Evolutionary conservation across 2,797 vertebrate genomes (phyloP), one percentile per base, ranked within the genome.

Genomic region (Bufotes viridis): DNA sequence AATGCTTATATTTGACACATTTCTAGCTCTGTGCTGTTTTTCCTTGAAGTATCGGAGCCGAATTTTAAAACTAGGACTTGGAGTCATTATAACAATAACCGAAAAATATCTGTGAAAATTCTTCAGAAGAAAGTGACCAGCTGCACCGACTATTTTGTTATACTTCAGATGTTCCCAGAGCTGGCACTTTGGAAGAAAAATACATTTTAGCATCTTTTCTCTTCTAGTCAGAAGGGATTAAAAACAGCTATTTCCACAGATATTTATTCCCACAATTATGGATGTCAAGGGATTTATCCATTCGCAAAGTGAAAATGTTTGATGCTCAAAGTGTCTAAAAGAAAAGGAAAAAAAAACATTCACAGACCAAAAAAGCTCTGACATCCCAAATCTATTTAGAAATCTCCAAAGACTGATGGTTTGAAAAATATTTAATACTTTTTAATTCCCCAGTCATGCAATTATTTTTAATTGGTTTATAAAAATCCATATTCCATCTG

Each of bases 401-500:
- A 78, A 63, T 78, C 87, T 87, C 87, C 63, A 26, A 53, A 75
- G 87, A 82, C 42, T 76, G 60, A 83, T 87, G 81, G 74, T 82
- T 78, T 78, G 42, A 49, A 84, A 79, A 83, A 83, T 69, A 81
- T 83, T 69, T 87, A 78, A 78, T 87, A 78, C 4, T 51, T 87
- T 63, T 78, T 83, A 83, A 83, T 83, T 87, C 87, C 87, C 87
- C 75, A 69, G 81, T 57, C 29, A 57, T 78, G 60, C 81, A 87
- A 87, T 87, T 87, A 87, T 87, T 87, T 87, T 87, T 87, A 83
- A 87, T 87, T 87, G 87, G 58, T 83, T 87, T 78, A 57, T 78
- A 65, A 72, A 85, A 81, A 60, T 74, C 34, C 67, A 87, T 74
- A 76, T 82, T 65, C 29, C 13, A 26, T 63, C 60, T 63, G n/a